Evolutionary conservation across 2,888 invertebrate genomes (phyloP).

Genomic region (Trichogramma evanescens): DNA sequence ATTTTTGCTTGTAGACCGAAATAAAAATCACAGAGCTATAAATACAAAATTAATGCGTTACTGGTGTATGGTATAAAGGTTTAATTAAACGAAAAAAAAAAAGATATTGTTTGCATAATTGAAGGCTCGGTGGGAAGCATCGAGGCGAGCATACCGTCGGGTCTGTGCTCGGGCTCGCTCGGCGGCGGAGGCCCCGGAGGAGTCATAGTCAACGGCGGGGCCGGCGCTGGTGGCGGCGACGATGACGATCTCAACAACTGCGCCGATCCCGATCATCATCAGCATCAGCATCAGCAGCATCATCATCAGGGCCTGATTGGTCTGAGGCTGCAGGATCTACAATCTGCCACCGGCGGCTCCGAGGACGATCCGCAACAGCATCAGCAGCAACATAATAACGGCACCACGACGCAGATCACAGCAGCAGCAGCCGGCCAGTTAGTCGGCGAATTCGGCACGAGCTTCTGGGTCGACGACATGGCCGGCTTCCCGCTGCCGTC

Average conservation of each 20-base stretch:
- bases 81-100: background rate
- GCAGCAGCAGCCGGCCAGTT: conserved; percentile 29
- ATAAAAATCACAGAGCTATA: no score
- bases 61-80: no score
- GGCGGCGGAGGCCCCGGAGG: conserved; percentile 29
- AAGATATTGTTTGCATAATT: background rate
- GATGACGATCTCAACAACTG: conserved; percentile 1
- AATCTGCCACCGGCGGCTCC: conserved; percentile 32
- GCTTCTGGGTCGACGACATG: conserved; percentile 72
- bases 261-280: background rate
- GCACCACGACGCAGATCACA: background rate
- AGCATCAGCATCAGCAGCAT: conserved; percentile 20
- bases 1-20: no score
- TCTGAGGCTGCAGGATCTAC: conserved; percentile 42
- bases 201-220: background rate
- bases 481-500: conserved; percentile 77
- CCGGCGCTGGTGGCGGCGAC: background rate
- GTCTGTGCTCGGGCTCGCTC: conserved; percentile 40
- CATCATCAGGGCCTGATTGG: conserved; percentile 20
- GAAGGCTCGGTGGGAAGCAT: conserved; percentile 44
- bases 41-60: no score
- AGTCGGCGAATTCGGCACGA: conserved; percentile 46
- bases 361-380: background rate
- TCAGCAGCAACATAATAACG: background rate
- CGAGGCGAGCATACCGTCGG: conserved; percentile 44